Conservation (phyloP, 2,888 invertebrate genomes). For the Ctenicera cuprea region DNA sequence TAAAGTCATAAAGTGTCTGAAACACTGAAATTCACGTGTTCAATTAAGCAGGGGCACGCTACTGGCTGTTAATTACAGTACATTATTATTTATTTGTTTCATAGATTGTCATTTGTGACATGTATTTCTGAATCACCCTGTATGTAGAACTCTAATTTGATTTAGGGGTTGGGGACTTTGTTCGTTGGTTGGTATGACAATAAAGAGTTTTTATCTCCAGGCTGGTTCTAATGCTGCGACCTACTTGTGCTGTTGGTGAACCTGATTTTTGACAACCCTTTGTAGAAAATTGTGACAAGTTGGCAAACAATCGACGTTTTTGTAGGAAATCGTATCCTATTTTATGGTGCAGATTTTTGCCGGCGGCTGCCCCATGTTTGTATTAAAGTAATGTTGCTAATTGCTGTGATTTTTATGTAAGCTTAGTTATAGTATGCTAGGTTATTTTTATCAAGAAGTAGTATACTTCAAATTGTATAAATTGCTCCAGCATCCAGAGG, state of each 20-base stretch:
- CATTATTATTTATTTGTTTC: too few species aligned
- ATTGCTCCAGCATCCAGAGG: not conserved
- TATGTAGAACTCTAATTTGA: too few species aligned
- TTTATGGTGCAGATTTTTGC: not conserved
- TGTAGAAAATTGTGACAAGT: constrained; percentile 15
- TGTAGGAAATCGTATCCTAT: not conserved
- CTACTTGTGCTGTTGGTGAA: not conserved
- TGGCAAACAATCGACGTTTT: constrained; percentile 28
- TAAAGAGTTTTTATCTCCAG: too few species aligned
- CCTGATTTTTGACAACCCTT: not conserved
- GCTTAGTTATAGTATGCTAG: constrained; percentile 8
- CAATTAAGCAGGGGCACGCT: too few species aligned
- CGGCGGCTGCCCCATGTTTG: not conserved
- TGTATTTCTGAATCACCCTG: too few species aligned
- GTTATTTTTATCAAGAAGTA: not conserved
- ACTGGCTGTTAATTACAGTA: too few species aligned
- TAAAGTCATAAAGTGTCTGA: too few species aligned
- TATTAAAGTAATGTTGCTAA: constrained; percentile 14
- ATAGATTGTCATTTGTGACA: too few species aligned
- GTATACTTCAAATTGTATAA: not conserved
- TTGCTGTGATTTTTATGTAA: constrained; percentile 21
- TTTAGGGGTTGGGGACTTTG: too few species aligned
- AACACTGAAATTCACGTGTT: too few species aligned
- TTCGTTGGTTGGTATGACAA: too few species aligned
- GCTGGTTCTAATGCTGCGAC: not conserved